Evolutionary conservation across 2,113 vertebrate species (phyloP).

Genomic region (Aythya baeri): DNA sequence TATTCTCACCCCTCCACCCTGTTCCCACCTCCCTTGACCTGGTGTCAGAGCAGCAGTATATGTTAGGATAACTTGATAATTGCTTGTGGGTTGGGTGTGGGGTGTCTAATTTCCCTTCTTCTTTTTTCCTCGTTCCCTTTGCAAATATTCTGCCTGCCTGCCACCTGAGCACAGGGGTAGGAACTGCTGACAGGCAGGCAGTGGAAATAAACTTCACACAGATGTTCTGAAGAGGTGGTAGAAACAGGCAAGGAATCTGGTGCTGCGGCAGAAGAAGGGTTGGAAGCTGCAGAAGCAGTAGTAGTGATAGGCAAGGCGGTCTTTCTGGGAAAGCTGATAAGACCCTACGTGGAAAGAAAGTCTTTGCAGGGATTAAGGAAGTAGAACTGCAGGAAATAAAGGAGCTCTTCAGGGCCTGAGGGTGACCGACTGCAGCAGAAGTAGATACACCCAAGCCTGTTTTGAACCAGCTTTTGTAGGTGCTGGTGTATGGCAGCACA

Average conservation of each 20-base stretch:
- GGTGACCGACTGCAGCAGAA: background rate
- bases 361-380: background rate
- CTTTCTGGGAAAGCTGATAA: background rate
- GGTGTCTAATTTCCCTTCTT: background rate
- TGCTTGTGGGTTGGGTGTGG: background rate
- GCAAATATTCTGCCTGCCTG: background rate
- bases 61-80: background rate
- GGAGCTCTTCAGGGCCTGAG: background rate
- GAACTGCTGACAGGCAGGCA: background rate
- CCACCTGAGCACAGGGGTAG: background rate
- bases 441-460: background rate
- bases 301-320: background rate
- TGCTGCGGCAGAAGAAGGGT: background rate
- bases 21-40: fast-evolving
- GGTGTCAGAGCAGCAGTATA: background rate
- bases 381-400: background rate
- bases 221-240: background rate
- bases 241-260: background rate
- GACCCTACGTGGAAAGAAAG: background rate
- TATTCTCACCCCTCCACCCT: background rate
- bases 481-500: background rate
- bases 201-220: background rate
- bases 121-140: background rate
- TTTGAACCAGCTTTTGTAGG: background rate
- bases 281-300: background rate